Evolutionary conservation across 35 echinoderm and acorn worm species (phyloP).

Genomic region (Eucidaris tribuloides): DNA sequence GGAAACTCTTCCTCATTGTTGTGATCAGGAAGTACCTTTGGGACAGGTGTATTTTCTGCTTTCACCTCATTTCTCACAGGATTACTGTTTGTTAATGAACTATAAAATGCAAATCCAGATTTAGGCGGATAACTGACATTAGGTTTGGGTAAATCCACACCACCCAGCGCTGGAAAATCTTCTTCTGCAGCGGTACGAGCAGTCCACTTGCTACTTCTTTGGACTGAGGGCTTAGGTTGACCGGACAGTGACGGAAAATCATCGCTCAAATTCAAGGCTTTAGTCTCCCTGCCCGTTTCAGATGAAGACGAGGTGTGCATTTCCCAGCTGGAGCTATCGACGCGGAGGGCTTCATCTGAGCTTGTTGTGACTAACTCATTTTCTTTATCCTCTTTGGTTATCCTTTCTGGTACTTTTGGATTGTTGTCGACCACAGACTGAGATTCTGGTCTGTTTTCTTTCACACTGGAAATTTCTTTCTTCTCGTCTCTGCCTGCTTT

Average conservation of each 20-base stretch:
- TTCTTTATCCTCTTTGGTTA: not conserved
- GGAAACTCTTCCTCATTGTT: slow-evolving; percentile 71
- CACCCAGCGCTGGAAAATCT: slow-evolving; percentile 30
- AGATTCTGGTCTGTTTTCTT: not conserved
- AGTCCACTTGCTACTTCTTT: not conserved
- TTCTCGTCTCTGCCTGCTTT: not conserved
- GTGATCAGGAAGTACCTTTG: not conserved
- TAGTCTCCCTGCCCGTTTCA: too few relatives aligned
- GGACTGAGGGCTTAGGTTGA: too few relatives aligned
- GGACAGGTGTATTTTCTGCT: not conserved
- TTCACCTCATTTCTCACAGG: too few relatives aligned
- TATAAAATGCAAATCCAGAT: not conserved
- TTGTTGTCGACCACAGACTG: not conserved
- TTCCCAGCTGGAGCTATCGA: too few relatives aligned
- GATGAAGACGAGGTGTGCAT: too few relatives aligned
- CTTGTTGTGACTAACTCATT: not conserved
- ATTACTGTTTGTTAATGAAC: not conserved
- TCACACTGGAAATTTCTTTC: not conserved
- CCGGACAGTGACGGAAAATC: too few relatives aligned
- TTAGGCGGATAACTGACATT: too few relatives aligned
- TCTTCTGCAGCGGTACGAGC: not conserved
- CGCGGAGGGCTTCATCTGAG: too few relatives aligned
- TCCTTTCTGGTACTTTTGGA: not conserved
- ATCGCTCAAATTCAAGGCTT: too few relatives aligned
- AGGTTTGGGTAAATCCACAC: too few relatives aligned